Evolutionary conservation across 64 coral and sea anemone genomes (phyloP).

Genomic region (Trachythela sp.): DNA sequence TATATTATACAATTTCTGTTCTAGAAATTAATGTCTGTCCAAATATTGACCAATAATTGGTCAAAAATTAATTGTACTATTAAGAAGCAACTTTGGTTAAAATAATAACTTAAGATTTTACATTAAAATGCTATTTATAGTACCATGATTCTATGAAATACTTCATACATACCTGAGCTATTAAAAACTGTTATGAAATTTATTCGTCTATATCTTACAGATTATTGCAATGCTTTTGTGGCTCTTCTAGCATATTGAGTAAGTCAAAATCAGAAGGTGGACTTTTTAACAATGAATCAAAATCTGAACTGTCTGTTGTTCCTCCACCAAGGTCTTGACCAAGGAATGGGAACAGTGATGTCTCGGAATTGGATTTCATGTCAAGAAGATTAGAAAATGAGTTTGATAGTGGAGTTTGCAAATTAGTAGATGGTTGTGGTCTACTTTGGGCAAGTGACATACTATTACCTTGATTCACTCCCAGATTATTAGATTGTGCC

Average conservation of each 20-base stretch:
- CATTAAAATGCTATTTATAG: not conserved
- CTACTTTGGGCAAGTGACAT: not conserved
- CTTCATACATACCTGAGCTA: not conserved
- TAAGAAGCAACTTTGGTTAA: not conserved
- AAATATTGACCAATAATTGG: not conserved
- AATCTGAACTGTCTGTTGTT: not conserved
- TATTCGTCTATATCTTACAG: not conserved
- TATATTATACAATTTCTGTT: not conserved
- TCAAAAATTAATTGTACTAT: not conserved
- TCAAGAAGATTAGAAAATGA: conserved; percentile 13
- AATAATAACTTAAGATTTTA: not conserved
- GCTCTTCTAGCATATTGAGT: conserved; percentile 11
- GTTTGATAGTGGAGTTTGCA: not conserved
- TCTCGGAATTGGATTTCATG: not conserved
- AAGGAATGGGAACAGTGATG: conserved; percentile 20
- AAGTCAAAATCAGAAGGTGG: conserved; percentile 1
- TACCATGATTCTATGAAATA: not conserved
- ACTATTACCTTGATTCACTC: not conserved
- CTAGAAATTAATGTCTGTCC: not conserved
- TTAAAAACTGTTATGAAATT: not conserved
- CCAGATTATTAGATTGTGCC: not conserved
- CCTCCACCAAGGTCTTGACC: not conserved
- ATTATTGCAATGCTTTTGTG: conserved; percentile 9
- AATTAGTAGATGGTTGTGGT: not conserved
- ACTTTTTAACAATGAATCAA: conserved; percentile 28